phyloP scores from a whole-genome alignment of 2,888 invertebrate species.

The Drosophila trichaetosa region DNA sequence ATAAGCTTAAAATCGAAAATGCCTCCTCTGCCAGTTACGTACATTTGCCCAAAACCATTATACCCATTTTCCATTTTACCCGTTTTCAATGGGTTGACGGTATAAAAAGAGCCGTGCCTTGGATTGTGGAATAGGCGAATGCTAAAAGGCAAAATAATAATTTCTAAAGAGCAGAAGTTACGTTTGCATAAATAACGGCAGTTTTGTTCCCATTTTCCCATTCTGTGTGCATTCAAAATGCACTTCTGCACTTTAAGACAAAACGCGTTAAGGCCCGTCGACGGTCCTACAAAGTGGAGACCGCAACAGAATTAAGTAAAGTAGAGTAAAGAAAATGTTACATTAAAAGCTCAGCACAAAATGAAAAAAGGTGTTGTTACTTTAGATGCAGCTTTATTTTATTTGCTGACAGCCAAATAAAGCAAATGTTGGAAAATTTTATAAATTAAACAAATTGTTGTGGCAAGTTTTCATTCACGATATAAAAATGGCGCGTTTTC shows the following conservation, averaged over 20 bases:
- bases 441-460: slow-evolving; percentile 50
- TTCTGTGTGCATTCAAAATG: slow-evolving; percentile 70
- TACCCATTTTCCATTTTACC: background rate
- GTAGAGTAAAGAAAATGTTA: slow-evolving; percentile 1
- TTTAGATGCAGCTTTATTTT: slow-evolving; percentile 5
- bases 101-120: slow-evolving; percentile 14
- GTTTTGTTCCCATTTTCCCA: slow-evolving; percentile 70
- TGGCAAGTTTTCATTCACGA: slow-evolving; percentile 26
- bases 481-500: slow-evolving; percentile 32
- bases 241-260: slow-evolving; percentile 54
- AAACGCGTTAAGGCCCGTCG: slow-evolving; percentile 38
- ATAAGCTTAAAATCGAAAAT: background rate
- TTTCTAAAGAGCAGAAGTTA: slow-evolving; percentile 77
- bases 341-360: slow-evolving; percentile 5
- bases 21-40: background rate
- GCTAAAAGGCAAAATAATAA: slow-evolving; percentile 66
- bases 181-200: slow-evolving; percentile 77
- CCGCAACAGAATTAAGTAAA: slow-evolving; percentile 9
- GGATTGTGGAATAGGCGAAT: slow-evolving; percentile 45
- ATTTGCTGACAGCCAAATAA: slow-evolving; percentile 5
- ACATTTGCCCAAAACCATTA: background rate
- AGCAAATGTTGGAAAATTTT: slow-evolving; percentile 31
- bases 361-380: slow-evolving; percentile 21
- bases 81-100: background rate
- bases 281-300: slow-evolving; percentile 17